Conservation (phyloP, 2,113 vertebrate genomes). For the Notothenia rossii region DNA sequence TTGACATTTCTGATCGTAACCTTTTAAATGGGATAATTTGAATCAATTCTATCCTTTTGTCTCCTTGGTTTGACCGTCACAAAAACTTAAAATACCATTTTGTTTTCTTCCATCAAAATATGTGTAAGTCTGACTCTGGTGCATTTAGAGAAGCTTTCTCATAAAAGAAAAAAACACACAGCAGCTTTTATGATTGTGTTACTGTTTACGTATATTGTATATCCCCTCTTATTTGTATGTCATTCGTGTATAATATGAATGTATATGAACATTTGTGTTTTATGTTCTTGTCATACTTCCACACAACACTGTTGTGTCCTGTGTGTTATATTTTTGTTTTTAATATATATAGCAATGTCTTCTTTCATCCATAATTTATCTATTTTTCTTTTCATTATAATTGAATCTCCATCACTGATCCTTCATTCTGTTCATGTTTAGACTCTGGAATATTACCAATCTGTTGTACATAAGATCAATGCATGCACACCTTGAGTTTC, state of each 20-base stretch:
- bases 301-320: conserved; percentile 15
- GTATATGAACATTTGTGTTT: conserved; percentile 29
- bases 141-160: no score
- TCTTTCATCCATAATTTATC: conserved; percentile 11
- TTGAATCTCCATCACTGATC: neutral
- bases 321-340: conserved; percentile 49
- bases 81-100: neutral
- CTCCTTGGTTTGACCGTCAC: neutral
- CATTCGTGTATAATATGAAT: conserved; percentile 42
- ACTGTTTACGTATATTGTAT: neutral
- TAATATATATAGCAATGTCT: conserved; percentile 13
- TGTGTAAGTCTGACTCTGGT: no score
- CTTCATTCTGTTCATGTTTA: neutral
- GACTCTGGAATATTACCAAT: neutral
- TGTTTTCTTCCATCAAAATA: no score
- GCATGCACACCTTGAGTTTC: neutral
- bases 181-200: neutral
- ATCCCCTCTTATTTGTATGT: conserved; percentile 12
- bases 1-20: conserved; percentile 30
- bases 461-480: neutral
- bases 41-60: neutral
- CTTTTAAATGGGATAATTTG: conserved; percentile 10
- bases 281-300: conserved; percentile 21
- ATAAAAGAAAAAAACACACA: neutral
- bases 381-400: neutral